These are phyloP conservation scores for Zalophus californianus DNA, from an alignment of 2,797 vertebrate species.

Conservation along the genomic window DNA sequence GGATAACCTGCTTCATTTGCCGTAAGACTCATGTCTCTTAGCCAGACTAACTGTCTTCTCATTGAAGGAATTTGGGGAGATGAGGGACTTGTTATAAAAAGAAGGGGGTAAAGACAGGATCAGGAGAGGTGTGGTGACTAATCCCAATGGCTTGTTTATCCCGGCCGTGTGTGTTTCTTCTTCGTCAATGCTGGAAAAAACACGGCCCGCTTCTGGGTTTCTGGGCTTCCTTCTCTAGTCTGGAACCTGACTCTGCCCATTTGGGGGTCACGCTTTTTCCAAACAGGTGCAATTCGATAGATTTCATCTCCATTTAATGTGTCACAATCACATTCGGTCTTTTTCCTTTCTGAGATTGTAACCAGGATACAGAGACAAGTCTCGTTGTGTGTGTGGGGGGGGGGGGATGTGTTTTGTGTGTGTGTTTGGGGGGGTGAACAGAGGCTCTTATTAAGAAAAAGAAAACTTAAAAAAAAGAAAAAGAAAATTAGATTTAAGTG, in stretches of 20 bases:
- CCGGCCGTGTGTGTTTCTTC: neutral
- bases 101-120: neutral
- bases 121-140: neutral
- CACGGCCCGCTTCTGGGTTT: neutral
- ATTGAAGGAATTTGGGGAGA: neutral
- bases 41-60: slow-evolving; percentile 5
- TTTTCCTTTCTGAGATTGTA: slow-evolving; percentile 58
- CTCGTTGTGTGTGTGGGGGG: neutral
- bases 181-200: neutral
- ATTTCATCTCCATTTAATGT: neutral
- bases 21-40: neutral
- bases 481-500: neutral
- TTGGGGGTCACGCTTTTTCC: neutral
- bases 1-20: neutral
- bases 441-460: neutral
- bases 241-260: neutral
- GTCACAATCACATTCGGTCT: neutral
- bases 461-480: neutral
- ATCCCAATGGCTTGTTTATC: neutral
- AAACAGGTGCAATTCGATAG: neutral
- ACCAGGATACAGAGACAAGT: neutral
- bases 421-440: neutral
- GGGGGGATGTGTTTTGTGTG: neutral
- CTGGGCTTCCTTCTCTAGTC: neutral
- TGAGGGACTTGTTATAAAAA: neutral